These are phyloP conservation scores for Sminthurinus aureus DNA, from an alignment of 2,888 invertebrate genomes.

Conservation along the genomic window DNA sequence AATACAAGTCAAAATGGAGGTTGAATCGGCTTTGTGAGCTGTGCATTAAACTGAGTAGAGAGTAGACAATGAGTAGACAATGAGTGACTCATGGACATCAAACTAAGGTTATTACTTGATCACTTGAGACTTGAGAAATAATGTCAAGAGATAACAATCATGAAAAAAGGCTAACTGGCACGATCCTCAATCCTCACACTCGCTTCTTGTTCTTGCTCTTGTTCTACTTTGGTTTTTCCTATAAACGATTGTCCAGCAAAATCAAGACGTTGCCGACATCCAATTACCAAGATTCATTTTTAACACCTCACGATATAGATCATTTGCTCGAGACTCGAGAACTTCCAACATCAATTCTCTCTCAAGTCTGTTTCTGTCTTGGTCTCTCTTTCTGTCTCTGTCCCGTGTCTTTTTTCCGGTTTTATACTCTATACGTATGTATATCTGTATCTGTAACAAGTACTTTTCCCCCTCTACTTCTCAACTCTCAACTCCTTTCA, in stretches of 20 bases:
- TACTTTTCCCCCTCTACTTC: not conserved
- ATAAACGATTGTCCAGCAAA: constrained; percentile 22
- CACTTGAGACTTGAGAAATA: constrained; percentile 47
- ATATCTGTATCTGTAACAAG: not conserved
- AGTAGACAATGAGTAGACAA: constrained; percentile 44
- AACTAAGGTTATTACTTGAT: constrained; percentile 59
- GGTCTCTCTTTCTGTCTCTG: not conserved
- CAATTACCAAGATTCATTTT: constrained; percentile 60
- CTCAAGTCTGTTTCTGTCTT: not conserved
- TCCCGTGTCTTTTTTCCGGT: not conserved
- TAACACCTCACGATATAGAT: constrained; percentile 44
- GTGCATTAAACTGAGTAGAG: not conserved
- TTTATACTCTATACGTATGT: not conserved
- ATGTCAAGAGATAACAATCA: constrained; percentile 59
- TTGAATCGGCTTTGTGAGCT: no score
- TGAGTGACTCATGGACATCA: constrained; percentile 40
- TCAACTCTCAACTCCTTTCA: not conserved
- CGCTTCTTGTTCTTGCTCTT: constrained; percentile 36
- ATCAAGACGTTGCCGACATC: constrained; percentile 52
- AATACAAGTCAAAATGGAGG: no score
- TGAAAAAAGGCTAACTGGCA: constrained; percentile 59
- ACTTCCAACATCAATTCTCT: constrained; percentile 28
- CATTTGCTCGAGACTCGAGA: constrained; percentile 35
- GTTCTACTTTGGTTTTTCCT: constrained; percentile 1
- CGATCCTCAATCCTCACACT: constrained; percentile 51